These are phyloP conservation scores for Argopecten irradians DNA, from an alignment of 1,140 invertebrate species.

Conservation along the genomic window DNA sequence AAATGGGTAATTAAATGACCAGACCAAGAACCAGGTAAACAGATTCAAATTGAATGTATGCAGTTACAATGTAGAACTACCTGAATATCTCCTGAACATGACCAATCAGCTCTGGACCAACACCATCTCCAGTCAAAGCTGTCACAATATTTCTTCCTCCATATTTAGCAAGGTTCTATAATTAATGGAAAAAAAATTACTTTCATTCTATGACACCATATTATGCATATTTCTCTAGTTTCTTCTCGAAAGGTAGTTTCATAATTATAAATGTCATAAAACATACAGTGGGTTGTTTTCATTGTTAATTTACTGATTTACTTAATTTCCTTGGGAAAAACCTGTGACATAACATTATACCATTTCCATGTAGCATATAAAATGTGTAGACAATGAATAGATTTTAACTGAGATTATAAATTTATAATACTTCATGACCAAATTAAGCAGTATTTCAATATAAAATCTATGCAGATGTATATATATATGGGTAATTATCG, in stretches of 20 bases:
- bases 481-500: no score
- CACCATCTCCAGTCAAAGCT: constrained; percentile 97
- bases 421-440: no score
- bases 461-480: no score
- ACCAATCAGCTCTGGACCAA: constrained; percentile 96
- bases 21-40: no score
- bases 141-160: constrained; percentile 91
- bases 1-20: no score
- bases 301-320: no score
- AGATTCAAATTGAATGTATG: no score
- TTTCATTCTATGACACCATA: background rate
- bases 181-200: constrained; percentile 18
- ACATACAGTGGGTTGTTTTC: background rate
- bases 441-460: no score
- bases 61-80: constrained; percentile 79
- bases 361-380: no score
- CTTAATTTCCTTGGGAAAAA: no score
- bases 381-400: no score
- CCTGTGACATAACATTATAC: background rate
- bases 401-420: no score
- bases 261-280: background rate
- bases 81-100: constrained; percentile 93
- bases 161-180: constrained; percentile 91
- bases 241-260: background rate
- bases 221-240: constrained; percentile 3